phyloP scores from a whole-genome alignment of 1,140 invertebrate species.

The Solenopsis invicta region DNA sequence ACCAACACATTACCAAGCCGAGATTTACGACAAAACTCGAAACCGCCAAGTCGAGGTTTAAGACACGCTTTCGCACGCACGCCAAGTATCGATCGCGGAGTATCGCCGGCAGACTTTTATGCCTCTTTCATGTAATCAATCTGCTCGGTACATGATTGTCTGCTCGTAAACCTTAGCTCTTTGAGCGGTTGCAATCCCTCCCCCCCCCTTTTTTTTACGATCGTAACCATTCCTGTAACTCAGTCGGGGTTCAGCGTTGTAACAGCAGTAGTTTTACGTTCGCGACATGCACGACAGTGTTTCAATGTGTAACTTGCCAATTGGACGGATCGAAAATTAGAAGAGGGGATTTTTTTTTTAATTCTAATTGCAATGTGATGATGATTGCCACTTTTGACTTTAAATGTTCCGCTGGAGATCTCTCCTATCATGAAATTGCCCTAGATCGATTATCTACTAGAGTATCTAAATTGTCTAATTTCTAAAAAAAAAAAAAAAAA shows the following conservation, averaged over 20 bases:
- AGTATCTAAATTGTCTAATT: too few species aligned
- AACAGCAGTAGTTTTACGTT: slow-evolving; percentile 4
- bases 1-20: not conserved
- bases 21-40: slow-evolving; percentile 10
- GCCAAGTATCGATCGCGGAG: not conserved
- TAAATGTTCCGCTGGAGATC: too few species aligned
- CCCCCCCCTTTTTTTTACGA: not conserved
- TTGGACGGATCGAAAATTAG: not conserved
- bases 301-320: not conserved
- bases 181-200: not conserved
- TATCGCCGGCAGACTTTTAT: slow-evolving; percentile 12
- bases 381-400: too few species aligned
- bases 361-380: not conserved
- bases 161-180: slow-evolving; percentile 15
- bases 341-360: not conserved
- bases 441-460: too few species aligned
- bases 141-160: not conserved
- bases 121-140: not conserved
- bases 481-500: too few species aligned
- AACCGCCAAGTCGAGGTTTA: not conserved
- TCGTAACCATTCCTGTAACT: slow-evolving; percentile 22
- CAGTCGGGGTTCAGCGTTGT: not conserved
- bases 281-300: not conserved
- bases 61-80: slow-evolving; percentile 9
- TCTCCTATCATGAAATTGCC: too few species aligned